These are phyloP conservation scores for Drosophila falleni DNA, from an alignment of 2,888 invertebrate genomes.

Conservation along the genomic window DNA sequence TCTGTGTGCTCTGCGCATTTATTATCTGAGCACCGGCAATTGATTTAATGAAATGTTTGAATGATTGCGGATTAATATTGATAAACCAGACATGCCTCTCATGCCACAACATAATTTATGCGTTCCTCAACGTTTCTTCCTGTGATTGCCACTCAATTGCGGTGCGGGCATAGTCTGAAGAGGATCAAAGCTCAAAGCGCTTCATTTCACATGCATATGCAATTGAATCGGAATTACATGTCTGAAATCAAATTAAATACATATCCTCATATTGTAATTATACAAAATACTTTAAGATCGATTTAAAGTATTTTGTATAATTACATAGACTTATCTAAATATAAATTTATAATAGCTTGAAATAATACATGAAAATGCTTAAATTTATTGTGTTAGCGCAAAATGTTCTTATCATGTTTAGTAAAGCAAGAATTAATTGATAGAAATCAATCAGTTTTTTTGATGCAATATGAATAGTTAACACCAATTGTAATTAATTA, in stretches of 20 bases:
- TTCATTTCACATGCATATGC: conserved; percentile 13
- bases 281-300: too few species aligned
- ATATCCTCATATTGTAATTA: conserved; percentile 1
- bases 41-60: conserved; percentile 64
- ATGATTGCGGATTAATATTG: conserved; percentile 63
- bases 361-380: neutral
- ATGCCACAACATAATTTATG: conserved; percentile 4
- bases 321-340: conserved; percentile 1
- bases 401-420: too few species aligned
- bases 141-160: conserved; percentile 7
- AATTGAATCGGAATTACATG: conserved; percentile 4
- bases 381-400: too few species aligned
- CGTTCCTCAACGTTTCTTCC: conserved; percentile 6
- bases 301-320: conserved; percentile 5
- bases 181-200: conserved; percentile 15
- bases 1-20: conserved; percentile 12
- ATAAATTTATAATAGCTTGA: neutral
- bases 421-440: too few species aligned
- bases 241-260: conserved; percentile 14
- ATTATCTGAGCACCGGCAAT: conserved; percentile 40
- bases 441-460: too few species aligned
- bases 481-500: neutral
- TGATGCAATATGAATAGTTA: too few species aligned
- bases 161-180: neutral
- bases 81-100: conserved; percentile 19